Conservation (phyloP, 2,888 invertebrate species). For the Campoplex capitator region DNA sequence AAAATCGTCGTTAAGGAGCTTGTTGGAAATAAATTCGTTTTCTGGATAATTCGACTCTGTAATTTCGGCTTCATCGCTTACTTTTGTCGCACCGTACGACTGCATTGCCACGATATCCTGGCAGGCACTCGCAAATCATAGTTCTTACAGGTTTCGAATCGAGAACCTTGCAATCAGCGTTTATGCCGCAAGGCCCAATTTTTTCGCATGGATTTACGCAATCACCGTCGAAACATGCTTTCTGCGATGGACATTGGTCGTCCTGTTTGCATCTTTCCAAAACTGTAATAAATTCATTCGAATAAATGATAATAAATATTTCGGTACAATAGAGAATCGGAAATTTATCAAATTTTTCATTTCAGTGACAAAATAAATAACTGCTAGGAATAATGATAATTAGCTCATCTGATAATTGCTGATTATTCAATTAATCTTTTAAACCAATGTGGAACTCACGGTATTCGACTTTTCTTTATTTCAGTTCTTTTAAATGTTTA, state of each 20-base stretch:
- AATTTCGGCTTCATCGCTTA: conserved; percentile 84
- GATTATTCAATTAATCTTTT: background rate
- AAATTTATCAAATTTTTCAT: background rate
- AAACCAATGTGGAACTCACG: no score
- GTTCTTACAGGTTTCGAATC: conserved; percentile 94
- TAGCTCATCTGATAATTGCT: background rate
- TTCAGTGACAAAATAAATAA: background rate
- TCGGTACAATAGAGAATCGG: background rate
- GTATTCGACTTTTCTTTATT: no score
- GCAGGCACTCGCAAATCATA: conserved; percentile 94
- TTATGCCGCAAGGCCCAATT: conserved; percentile 92
- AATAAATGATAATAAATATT: background rate
- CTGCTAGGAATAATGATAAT: background rate
- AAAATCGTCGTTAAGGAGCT: background rate
- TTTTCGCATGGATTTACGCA: conserved; percentile 94
- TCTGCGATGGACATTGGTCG: conserved; percentile 92
- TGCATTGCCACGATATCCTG: conserved; percentile 95
- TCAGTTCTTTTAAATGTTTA: no score
- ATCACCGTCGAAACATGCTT: conserved; percentile 92
- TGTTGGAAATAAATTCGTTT: background rate
- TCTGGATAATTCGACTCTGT: background rate
- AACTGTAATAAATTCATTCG: conserved; percentile 74
- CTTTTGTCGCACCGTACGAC: conserved; percentile 93
- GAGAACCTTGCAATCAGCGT: conserved; percentile 91
- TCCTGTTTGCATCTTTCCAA: conserved; percentile 91